Conservation (phyloP, 2,888 invertebrate genomes). For the Acleris literana region DNA sequence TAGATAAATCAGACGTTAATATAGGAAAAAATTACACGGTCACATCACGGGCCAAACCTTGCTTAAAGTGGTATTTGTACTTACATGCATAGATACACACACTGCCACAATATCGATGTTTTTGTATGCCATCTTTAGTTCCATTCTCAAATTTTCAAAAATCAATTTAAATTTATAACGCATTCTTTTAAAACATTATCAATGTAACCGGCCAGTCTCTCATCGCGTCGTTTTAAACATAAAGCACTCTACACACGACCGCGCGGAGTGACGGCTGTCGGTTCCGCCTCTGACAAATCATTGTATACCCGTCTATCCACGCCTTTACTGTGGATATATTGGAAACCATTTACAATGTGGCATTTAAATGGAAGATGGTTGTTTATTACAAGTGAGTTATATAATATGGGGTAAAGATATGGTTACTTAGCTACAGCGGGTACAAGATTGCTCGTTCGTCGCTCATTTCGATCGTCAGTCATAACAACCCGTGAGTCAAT, state of each 20-base stretch:
- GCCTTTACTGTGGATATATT: slow-evolving; percentile 32
- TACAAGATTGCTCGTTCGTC: too few relatives aligned
- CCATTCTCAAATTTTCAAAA: not conserved
- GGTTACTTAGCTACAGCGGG: too few relatives aligned
- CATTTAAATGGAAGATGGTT: slow-evolving; percentile 20
- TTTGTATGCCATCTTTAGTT: not conserved
- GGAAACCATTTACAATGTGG: slow-evolving; percentile 23
- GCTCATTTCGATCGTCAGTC: too few relatives aligned
- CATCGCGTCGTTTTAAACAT: slow-evolving; percentile 41
- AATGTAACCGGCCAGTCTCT: slow-evolving; percentile 33
- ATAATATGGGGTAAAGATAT: too few relatives aligned
- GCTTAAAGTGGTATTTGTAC: too few relatives aligned
- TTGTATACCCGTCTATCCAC: slow-evolving; percentile 32
- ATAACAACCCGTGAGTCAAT: too few relatives aligned
- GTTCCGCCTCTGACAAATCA: slow-evolving; percentile 31
- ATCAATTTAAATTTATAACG: not conserved
- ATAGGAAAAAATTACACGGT: too few relatives aligned
- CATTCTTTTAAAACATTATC: slow-evolving; percentile 26
- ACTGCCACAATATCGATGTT: not conserved
- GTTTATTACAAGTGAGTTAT: not conserved
- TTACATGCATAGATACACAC: not conserved
- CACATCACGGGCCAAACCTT: too few relatives aligned
- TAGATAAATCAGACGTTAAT: too few relatives aligned
- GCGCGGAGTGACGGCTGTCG: slow-evolving; percentile 42
- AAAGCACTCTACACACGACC: slow-evolving; percentile 40